phyloP scores from a whole-genome alignment of 2,113 vertebrate species.

The Ceyx cyanopectus region DNA sequence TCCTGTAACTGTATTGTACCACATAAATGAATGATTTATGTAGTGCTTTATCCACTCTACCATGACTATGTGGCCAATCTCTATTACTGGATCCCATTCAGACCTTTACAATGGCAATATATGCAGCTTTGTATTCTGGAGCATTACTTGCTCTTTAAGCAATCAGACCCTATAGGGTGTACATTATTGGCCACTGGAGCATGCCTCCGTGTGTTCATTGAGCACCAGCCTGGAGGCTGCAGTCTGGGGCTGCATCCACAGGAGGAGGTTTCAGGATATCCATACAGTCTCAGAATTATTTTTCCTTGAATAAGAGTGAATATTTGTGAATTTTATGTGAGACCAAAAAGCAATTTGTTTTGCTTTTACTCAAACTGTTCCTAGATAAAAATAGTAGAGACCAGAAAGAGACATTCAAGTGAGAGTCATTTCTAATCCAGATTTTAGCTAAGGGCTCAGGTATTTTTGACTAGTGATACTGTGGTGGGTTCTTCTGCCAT shows the following conservation, averaged over 20 bases:
- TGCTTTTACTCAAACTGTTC: not conserved
- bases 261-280: not conserved
- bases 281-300: not conserved
- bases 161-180: not conserved
- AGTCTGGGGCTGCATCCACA: not conserved
- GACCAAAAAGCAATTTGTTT: not conserved
- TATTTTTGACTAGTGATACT: not conserved
- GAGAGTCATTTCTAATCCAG: not conserved
- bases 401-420: not conserved
- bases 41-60: slow-evolving; percentile 31
- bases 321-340: not conserved
- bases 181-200: not conserved
- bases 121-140: slow-evolving; percentile 11
- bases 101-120: slow-evolving; percentile 1
- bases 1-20: not conserved
- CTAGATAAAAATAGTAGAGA: not conserved
- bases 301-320: not conserved
- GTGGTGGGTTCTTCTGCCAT: not conserved
- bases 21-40: slow-evolving; percentile 29
- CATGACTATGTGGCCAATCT: not conserved
- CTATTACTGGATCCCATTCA: slow-evolving; percentile 16
- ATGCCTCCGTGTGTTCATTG: not conserved
- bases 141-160: slow-evolving; percentile 27
- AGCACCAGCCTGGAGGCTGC: not conserved
- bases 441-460: not conserved